Conservation (phyloP, 2,888 invertebrate genomes). For the Alsophila aescularia region DNA sequence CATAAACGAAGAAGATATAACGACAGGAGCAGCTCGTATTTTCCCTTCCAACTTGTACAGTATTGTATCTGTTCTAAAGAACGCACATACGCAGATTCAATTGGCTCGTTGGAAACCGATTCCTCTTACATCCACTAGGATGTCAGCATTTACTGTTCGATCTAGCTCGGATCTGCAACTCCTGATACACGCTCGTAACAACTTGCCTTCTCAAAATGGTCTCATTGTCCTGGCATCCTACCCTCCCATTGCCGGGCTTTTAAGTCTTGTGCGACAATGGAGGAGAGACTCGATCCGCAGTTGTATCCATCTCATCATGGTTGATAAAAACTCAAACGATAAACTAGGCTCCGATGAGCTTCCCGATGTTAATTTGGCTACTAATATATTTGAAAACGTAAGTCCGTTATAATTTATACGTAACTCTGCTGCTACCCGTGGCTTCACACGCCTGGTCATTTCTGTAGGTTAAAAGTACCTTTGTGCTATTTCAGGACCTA, state of each 20-base stretch:
- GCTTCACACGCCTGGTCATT: no score
- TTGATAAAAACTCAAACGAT: conserved; percentile 21
- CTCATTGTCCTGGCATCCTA: conserved; percentile 39
- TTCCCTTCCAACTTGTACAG: not conserved
- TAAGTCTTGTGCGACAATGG: conserved; percentile 40
- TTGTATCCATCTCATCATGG: conserved; percentile 33
- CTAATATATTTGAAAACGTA: conserved; percentile 34
- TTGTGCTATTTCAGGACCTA: no score
- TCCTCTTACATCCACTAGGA: conserved; percentile 14
- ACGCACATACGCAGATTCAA: conserved; percentile 26
- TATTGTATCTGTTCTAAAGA: conserved; percentile 9
- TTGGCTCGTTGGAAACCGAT: conserved; percentile 37
- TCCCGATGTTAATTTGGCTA: conserved; percentile 34
- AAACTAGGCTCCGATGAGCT: conserved; percentile 15
- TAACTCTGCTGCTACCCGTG: no score
- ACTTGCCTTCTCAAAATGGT: conserved; percentile 26
- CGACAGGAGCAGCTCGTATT: not conserved
- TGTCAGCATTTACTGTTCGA: conserved; percentile 23
- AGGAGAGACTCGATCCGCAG: conserved; percentile 34
- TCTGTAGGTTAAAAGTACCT: no score
- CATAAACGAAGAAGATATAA: conserved; percentile 3
- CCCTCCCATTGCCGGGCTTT: conserved; percentile 35
- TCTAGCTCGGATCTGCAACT: conserved; percentile 30
- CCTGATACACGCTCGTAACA: conserved; percentile 28
- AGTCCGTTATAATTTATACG: conserved; percentile 17